phyloP scores from a whole-genome alignment of 2,888 invertebrate genomes.

The Chloroclystis v-ata region DNA sequence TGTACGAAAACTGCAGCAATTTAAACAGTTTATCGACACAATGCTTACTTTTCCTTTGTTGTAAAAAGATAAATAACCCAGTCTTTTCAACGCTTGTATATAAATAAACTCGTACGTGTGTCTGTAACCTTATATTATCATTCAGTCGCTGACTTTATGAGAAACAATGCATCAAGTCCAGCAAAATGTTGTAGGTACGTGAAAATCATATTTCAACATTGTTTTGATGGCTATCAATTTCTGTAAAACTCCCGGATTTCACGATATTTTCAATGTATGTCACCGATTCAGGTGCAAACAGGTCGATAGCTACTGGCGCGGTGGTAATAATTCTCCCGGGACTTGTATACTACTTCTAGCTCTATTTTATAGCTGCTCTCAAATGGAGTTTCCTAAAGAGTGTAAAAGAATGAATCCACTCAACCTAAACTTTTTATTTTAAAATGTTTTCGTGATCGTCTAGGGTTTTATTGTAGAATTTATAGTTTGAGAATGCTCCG shows the following conservation, averaged over 20 bases:
- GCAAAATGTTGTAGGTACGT: slow-evolving; percentile 47
- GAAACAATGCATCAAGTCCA: slow-evolving; percentile 19
- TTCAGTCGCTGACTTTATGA: slow-evolving; percentile 23
- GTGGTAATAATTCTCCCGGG: slow-evolving; percentile 27
- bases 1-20: not conserved
- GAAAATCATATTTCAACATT: slow-evolving; percentile 36
- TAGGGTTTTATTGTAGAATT: slow-evolving; percentile 2
- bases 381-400: slow-evolving; percentile 18
- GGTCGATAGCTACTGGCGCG: slow-evolving; percentile 27
- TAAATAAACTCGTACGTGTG: not conserved
- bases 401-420: slow-evolving; percentile 6
- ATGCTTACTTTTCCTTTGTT: not conserved
- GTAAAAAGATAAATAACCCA: not conserved
- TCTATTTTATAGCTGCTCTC: slow-evolving; percentile 20
- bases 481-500: slow-evolving; percentile 1
- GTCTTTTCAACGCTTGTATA: not conserved
- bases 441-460: slow-evolving; percentile 8
- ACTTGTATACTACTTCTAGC: slow-evolving; percentile 19
- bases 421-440: slow-evolving; percentile 7
- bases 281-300: slow-evolving; percentile 31
- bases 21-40: not conserved
- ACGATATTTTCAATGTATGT: slow-evolving; percentile 37
- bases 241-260: slow-evolving; percentile 34
- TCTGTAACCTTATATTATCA: slow-evolving; percentile 2
- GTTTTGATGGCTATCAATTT: slow-evolving; percentile 45